Evolutionary conservation across 2,113 vertebrate genomes (phyloP).

Genomic region (Haemorhous mexicanus): DNA sequence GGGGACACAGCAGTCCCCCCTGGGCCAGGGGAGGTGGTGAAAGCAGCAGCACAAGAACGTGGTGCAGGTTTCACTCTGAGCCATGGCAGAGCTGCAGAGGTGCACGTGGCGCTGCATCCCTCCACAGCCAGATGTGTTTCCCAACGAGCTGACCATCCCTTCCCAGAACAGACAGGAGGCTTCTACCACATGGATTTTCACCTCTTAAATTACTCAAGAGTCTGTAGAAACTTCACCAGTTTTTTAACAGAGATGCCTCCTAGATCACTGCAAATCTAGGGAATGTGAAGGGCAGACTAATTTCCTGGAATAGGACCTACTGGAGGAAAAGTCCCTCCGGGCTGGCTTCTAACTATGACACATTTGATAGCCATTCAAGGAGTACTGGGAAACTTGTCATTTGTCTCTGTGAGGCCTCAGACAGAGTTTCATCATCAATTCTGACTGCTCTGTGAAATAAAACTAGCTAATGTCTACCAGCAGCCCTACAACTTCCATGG

Average conservation of each 20-base stretch:
- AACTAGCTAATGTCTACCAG: background rate
- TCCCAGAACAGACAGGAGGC: background rate
- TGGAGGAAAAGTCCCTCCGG: conserved; percentile 34
- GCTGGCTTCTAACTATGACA: conserved; percentile 59
- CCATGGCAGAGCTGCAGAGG: rapidly evolving
- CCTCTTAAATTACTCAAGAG: background rate
- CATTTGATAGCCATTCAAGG: conserved; percentile 59
- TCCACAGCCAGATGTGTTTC: background rate
- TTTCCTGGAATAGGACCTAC: conserved; percentile 35
- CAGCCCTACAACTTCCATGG: background rate
- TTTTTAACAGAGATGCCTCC: background rate
- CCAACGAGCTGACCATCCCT: rapidly evolving
- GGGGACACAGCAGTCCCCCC: background rate
- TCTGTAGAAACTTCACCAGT: background rate
- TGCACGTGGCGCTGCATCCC: rapidly evolving
- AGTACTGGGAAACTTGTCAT: conserved; percentile 36
- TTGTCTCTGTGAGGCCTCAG: conserved; percentile 1
- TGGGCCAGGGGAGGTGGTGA: rapidly evolving
- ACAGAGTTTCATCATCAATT: conserved; percentile 50
- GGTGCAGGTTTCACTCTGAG: rapidly evolving
- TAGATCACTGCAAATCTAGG: background rate
- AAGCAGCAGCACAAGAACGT: background rate
- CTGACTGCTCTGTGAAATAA: background rate
- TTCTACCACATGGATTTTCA: background rate
- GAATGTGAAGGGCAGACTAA: background rate